A percentile compares a stretch with the other conserved stretches of the same genome.
phyloP scores from a whole-genome alignment of 2,888 invertebrate species.

The Acanthosepion esculentum region DNA sequence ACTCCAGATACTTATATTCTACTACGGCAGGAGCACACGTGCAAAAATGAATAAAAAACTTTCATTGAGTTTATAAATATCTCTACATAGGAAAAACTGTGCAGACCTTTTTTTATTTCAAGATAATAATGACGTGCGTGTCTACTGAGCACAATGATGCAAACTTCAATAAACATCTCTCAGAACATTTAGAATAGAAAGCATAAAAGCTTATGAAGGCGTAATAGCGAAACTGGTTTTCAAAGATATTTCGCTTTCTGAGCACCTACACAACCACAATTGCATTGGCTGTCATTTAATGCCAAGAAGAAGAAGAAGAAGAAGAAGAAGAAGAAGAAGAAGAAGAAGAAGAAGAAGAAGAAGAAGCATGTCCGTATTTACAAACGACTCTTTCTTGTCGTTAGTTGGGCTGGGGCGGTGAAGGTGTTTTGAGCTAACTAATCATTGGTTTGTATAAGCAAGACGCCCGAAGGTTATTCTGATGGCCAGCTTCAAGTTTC shows the following conservation, averaged over 20 bases:
- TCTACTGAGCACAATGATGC: not conserved
- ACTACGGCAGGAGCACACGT: not conserved
- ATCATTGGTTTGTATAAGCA: not conserved
- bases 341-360: constrained; percentile 11
- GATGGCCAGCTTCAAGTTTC: constrained; percentile 8
- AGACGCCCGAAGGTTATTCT: constrained; percentile 17
- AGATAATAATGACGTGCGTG: not conserved
- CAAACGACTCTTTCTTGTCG: not conserved
- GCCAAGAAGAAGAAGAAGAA: not conserved
- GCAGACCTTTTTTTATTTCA: not conserved
- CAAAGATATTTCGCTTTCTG: not conserved
- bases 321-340: not conserved
- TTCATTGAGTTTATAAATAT: not conserved
- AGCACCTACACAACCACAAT: not conserved
- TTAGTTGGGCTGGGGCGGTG: not conserved
- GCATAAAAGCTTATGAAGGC: not conserved
- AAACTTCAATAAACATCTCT: not conserved
- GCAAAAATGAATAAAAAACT: not conserved
- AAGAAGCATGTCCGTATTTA: not conserved
- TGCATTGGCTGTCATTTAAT: not conserved
- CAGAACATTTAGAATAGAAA: not conserved
- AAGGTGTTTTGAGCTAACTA: not conserved
- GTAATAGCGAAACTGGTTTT: not conserved
- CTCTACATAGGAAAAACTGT: not conserved
- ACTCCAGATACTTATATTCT: not conserved